A percentile compares a stretch with the other conserved stretches of the same genome.
phyloP scores from a whole-genome alignment of 2,888 invertebrate species.

The Drosophila pseudotakahashii region DNA sequence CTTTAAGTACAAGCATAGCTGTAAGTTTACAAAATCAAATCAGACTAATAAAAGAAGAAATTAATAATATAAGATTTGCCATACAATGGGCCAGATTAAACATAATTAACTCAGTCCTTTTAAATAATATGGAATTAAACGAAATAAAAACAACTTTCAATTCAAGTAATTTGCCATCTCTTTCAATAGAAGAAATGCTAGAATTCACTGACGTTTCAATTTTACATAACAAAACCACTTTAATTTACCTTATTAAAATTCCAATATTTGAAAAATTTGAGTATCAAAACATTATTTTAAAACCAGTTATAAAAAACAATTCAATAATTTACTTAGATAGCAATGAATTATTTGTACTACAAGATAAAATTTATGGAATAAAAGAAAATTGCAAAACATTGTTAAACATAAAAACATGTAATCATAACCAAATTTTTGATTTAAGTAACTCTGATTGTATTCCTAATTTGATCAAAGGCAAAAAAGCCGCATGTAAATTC shows the following conservation, averaged over 20 bases:
- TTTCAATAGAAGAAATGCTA: no score
- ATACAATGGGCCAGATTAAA: not conserved
- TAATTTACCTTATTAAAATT: no score
- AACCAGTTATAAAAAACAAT: not conserved
- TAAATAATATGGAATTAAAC: not conserved
- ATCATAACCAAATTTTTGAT: not conserved
- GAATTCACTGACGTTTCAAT: no score
- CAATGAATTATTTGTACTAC: not conserved
- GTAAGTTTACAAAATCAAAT: not conserved
- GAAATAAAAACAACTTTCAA: not conserved
- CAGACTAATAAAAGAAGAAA: not conserved
- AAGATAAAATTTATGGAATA: not conserved
- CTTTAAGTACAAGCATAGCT: not conserved
- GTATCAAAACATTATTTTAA: no score
- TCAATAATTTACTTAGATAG: not conserved
- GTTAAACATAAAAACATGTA: not conserved
- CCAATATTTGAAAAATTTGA: no score
- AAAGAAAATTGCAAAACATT: not conserved
- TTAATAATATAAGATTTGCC: not conserved
- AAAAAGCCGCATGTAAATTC: not conserved
- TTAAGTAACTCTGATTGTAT: no score
- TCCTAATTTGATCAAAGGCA: not conserved
- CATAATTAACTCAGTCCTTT: not conserved
- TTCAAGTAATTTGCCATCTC: no score
- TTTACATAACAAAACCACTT: no score